Evolutionary conservation across 1,140 invertebrate species (phyloP).

Genomic region (Marisa cornuarietis): DNA sequence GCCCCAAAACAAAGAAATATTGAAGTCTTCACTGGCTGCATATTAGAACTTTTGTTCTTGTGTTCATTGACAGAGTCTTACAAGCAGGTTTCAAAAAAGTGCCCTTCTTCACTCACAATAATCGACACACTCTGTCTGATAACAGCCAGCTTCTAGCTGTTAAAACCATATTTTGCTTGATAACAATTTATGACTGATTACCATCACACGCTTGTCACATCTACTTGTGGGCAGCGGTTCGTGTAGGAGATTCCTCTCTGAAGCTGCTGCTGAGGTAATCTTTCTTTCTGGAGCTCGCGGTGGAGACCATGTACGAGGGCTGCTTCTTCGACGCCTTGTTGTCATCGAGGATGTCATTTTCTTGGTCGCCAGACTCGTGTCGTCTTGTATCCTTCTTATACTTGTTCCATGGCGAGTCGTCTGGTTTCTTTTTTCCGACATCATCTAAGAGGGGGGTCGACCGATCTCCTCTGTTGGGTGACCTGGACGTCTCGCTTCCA

Average conservation of each 20-base stretch:
- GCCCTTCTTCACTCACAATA: not conserved
- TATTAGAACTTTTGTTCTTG: no score
- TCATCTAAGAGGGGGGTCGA: not conserved
- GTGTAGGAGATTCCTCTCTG: not conserved
- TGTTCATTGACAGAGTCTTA: not conserved
- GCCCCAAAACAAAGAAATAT: no score
- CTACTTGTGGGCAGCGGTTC: slow-evolving; percentile 1
- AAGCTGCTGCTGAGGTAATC: not conserved
- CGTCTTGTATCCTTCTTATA: not conserved
- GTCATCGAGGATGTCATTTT: not conserved
- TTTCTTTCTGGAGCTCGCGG: not conserved
- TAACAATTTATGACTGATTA: no score
- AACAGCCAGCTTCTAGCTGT: not conserved
- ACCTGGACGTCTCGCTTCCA: not conserved
- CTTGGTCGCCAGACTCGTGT: not conserved
- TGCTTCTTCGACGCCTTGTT: not conserved
- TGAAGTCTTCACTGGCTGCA: no score
- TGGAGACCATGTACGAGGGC: not conserved
- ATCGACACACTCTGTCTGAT: not conserved
- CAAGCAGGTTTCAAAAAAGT: not conserved
- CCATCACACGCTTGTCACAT: not conserved
- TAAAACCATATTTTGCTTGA: no score
- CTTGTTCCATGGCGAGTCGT: slow-evolving; percentile 18
- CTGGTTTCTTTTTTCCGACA: not conserved
- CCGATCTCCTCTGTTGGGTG: not conserved